Evolutionary conservation across 2,113 vertebrate genomes (phyloP), one percentile per base, ranked within the genome.

Genomic region (Thalassoma bifasciatum): DNA sequence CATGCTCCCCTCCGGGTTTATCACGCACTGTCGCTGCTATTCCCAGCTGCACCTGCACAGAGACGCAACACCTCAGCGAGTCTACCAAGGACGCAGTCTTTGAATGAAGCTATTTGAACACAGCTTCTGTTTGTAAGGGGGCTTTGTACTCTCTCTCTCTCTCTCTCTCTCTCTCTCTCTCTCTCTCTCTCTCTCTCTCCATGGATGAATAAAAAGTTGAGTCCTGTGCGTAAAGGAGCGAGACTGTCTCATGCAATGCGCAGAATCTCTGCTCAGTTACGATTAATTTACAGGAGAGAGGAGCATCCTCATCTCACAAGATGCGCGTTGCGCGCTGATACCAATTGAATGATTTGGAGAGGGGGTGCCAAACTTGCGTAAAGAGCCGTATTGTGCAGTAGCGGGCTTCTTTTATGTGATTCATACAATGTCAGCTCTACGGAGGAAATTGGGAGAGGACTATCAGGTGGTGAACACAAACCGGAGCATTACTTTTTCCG

Each of bases 361-460:
- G 30, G n/a, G 51, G 34, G 44, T 40, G 56, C 49, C 77, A 77
- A 90, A 86, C 69, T 86, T 91, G 78, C 66, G 63, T 60, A 76
- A 83, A 86, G 62, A 88, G 65, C 69, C 77, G 4, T 26, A 60
- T 70, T 74, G 59, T 58, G 34, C 57, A 66, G 63, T 58, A 73
- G 53, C 51, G 23, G 57, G 78, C 24, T 10, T 9, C 23, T 53
- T 36, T 22, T 24, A 23, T 26, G 42, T 19, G 66, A 64, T 42
- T 36, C 34, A 36, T 10, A 79, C 63, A 7, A 96, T 96, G 96
- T 92, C 95, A 16, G 92, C 94, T 3, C 62, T 95, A 72, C 87
- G 95, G 44, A 92, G 95, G 82, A 95, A 95, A 93, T 93, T 95
- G 19, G 95, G 95, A 0, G 96, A 95, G 49, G 95, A 96, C 80